These are phyloP conservation scores for Metopolophium dirhodum DNA, from an alignment of 1,140 invertebrate genomes.

Conservation along the genomic window DNA sequence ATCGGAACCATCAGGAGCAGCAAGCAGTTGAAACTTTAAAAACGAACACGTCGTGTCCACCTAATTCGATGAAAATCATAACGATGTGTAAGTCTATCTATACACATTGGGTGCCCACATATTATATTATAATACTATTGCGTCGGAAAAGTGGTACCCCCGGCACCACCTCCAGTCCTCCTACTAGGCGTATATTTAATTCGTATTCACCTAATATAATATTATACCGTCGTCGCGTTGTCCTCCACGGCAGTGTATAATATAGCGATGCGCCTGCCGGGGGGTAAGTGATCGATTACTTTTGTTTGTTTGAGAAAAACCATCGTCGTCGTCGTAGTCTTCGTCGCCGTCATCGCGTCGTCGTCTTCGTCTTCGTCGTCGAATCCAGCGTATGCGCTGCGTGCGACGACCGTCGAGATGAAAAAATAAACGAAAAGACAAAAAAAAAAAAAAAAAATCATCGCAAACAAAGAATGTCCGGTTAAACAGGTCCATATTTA, in stretches of 20 bases:
- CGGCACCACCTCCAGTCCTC: neutral
- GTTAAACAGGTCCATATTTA: slow-evolving; percentile 45
- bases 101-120: no score
- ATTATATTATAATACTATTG: neutral
- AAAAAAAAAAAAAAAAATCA: slow-evolving; percentile 33
- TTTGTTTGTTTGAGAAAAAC: slow-evolving; percentile 26
- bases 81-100: neutral
- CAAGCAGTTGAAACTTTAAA: neutral
- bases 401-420: neutral
- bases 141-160: neutral
- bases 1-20: neutral
- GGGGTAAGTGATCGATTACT: slow-evolving; percentile 35
- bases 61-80: neutral
- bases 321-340: neutral
- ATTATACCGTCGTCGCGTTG: neutral
- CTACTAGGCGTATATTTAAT: neutral
- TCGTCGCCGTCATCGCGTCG: neutral
- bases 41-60: neutral
- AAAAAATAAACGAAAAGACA: slow-evolving; percentile 24
- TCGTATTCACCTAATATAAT: neutral
- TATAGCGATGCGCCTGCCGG: neutral
- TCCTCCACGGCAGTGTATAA: neutral
- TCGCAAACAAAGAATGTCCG: slow-evolving; percentile 49
- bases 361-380: neutral
- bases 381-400: neutral